Evolutionary conservation across 2,113 vertebrate genomes (phyloP).

Genomic region (Athene noctua): DNA sequence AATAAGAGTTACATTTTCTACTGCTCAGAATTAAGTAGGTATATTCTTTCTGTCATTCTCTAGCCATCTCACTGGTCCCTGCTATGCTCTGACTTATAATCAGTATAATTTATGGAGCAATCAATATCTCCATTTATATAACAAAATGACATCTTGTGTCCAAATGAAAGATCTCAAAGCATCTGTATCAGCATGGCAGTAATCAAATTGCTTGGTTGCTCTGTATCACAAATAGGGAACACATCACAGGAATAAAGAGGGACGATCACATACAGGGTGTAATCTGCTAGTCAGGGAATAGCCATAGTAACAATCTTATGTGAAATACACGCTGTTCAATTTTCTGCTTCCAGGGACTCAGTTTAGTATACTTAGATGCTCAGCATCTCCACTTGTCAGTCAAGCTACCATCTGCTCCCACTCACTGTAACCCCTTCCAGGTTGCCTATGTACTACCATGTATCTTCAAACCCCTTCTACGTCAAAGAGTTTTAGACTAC

Average conservation of each 20-base stretch:
- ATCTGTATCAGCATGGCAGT: background rate
- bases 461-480: background rate
- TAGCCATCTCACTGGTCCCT: background rate
- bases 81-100: background rate
- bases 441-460: background rate
- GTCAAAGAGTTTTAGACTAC: constrained; percentile 8
- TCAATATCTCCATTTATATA: background rate
- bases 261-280: accelerated
- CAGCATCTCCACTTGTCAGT: constrained; percentile 20
- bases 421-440: background rate
- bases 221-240: background rate
- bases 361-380: background rate
- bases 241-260: background rate
- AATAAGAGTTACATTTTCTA: background rate
- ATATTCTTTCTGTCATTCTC: background rate
- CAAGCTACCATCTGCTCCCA: constrained; percentile 42
- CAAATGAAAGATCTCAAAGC: background rate
- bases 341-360: background rate
- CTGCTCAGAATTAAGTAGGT: background rate
- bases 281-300: background rate
- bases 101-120: background rate
- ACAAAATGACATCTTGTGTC: background rate
- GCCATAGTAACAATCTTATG: background rate
- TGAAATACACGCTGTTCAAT: background rate
- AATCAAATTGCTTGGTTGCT: background rate